Percentiles rank a stretch among this genome's conserved stretches.
Evolutionary conservation across 2,888 invertebrate genomes (phyloP).

Genomic region (Liposcelis brunnea): DNA sequence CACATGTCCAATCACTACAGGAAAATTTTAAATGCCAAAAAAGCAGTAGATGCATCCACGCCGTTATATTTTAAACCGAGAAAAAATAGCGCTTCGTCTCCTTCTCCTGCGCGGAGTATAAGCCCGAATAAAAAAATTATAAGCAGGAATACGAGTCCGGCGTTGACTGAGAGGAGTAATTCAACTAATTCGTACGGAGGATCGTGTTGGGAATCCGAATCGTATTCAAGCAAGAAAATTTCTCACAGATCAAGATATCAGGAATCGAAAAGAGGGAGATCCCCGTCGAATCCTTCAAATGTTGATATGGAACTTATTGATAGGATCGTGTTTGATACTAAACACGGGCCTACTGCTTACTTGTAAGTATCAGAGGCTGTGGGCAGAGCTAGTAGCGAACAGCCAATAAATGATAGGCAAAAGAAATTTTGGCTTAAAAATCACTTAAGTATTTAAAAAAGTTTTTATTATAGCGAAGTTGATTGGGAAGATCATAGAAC

Average conservation of each 20-base stretch:
- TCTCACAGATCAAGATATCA: no score
- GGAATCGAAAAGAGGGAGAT: not conserved
- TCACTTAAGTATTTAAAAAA: no score
- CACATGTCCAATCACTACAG: constrained; percentile 31
- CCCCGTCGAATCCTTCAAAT: not conserved
- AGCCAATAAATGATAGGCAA: no score
- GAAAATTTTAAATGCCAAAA: constrained; percentile 24
- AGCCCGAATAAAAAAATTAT: constrained; percentile 12
- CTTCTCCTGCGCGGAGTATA: constrained; percentile 16
- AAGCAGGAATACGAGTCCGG: constrained; percentile 9
- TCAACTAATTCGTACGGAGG: no score
- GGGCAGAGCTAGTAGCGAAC: no score
- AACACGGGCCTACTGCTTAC: constrained; percentile 10
- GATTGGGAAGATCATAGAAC: no score
- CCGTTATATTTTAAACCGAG: constrained; percentile 19
- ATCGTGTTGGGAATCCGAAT: no score
- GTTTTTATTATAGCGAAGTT: no score
- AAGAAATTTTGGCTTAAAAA: no score
- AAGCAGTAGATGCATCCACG: constrained; percentile 25
- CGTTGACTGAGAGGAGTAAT: not conserved
- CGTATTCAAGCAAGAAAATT: no score
- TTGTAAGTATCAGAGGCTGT: constrained; percentile 1
- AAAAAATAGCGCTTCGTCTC: constrained; percentile 9
- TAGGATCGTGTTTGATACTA: constrained; percentile 11
- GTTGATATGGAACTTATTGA: constrained; percentile 11